Conservation (phyloP, 2,113 vertebrate genomes). For the Halcyon senegalensis region DNA sequence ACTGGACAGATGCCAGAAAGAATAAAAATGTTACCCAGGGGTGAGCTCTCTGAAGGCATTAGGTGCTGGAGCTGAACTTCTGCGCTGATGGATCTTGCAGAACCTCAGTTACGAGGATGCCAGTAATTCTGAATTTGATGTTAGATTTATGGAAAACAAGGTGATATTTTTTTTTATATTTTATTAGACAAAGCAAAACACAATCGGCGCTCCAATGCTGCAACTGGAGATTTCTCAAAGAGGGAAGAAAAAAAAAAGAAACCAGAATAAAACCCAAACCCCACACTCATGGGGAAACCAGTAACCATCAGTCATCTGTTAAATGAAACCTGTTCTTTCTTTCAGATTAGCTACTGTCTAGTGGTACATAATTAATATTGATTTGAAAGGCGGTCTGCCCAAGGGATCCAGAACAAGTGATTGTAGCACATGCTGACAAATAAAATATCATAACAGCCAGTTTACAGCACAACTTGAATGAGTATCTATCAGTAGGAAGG, state of each 20-base stretch:
- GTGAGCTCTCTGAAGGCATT: constrained; percentile 22
- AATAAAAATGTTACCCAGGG: constrained; percentile 45
- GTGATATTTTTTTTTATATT: neutral
- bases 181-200: neutral
- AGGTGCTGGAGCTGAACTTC: neutral
- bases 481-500: neutral
- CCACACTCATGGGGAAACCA: neutral
- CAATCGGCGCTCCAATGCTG: neutral
- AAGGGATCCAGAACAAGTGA: constrained; percentile 43
- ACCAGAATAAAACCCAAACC: neutral
- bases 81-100: constrained; percentile 16
- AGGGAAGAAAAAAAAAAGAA: neutral
- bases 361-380: constrained; percentile 57
- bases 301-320: constrained; percentile 14
- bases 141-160: neutral
- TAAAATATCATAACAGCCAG: constrained; percentile 5
- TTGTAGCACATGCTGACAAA: constrained; percentile 30
- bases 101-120: neutral
- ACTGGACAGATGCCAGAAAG: constrained; percentile 5
- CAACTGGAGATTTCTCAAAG: neutral
- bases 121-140: neutral
- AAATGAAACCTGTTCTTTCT: constrained; percentile 46
- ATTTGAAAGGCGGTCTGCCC: constrained; percentile 47
- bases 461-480: neutral
- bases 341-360: constrained; percentile 54